These are phyloP conservation scores for Enteromius viviparus DNA, from an alignment of 2,797 vertebrate species.

Conservation along the genomic window DNA sequence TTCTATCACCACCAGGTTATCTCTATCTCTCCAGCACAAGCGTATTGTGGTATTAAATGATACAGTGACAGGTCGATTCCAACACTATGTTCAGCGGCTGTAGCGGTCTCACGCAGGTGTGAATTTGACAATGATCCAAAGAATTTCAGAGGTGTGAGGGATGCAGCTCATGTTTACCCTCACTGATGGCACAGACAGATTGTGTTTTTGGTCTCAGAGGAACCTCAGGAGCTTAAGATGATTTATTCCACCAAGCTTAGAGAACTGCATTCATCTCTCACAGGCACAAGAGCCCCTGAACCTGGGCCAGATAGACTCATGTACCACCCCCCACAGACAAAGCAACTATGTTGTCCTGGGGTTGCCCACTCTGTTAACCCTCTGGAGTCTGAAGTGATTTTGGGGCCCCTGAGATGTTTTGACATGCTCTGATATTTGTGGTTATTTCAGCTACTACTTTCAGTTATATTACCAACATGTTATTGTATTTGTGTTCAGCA, in stretches of 20 bases:
- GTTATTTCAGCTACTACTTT: no score
- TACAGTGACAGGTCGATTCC: neutral
- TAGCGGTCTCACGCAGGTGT: neutral
- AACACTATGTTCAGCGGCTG: neutral
- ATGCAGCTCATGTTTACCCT: constrained; percentile 19
- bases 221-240: constrained; percentile 34
- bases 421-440: no score
- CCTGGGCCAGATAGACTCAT: neutral
- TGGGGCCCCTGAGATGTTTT: no score
- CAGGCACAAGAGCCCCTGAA: constrained; percentile 8
- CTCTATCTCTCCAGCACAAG: neutral
- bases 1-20: neutral
- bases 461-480: no score
- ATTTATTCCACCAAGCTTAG: constrained; percentile 9
- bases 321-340: constrained; percentile 8
- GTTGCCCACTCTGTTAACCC: neutral
- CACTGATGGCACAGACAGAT: constrained; percentile 25
- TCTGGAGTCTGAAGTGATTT: no score
- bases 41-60: neutral
- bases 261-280: constrained; percentile 27
- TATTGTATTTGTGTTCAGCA: no score
- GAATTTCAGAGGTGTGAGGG: constrained; percentile 6
- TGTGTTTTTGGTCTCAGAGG: constrained; percentile 40
- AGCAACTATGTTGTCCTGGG: neutral
- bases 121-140: constrained; percentile 53